phyloP scores from a whole-genome alignment of 2,113 vertebrate species.

The Pseudonaja textilis region DNA sequence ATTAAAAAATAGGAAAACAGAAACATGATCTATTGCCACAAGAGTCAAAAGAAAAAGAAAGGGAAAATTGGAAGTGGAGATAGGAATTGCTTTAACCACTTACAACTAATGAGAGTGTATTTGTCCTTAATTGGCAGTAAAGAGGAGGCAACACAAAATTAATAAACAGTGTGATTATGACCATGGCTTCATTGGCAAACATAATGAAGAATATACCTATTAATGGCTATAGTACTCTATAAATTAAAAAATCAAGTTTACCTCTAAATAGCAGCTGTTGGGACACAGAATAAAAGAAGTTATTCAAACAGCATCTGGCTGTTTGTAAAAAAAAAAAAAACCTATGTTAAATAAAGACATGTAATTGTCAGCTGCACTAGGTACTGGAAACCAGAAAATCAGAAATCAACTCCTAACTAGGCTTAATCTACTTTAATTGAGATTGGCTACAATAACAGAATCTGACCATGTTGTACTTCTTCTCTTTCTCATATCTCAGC shows the following conservation, averaged over 20 bases:
- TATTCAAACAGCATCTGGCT: not conserved
- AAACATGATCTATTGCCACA: not conserved
- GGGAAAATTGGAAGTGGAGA: too few relatives aligned
- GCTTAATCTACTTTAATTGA: not conserved
- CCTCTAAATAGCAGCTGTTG: not conserved
- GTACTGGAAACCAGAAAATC: not conserved
- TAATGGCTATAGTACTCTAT: not conserved
- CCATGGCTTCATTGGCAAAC: not conserved
- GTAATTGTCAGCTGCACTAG: not conserved
- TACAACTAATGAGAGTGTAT: not conserved
- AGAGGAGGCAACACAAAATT: not conserved
- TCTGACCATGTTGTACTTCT: not conserved
- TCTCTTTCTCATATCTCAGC: not conserved
- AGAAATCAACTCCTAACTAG: not conserved
- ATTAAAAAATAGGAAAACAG: not conserved
- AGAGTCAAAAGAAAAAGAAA: not conserved
- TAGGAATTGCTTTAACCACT: not conserved
- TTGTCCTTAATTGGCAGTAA: not conserved
- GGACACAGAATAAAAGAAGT: not conserved
- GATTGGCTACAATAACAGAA: not conserved
- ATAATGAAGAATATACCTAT: not conserved
- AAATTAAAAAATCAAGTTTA: not conserved
- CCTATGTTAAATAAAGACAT: accelerated
- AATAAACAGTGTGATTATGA: not conserved
- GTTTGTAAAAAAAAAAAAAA: not conserved